Evolutionary conservation across 2,113 vertebrate species (phyloP), one percentile per base, ranked within the genome.

Genomic region (Furnarius figulus): DNA sequence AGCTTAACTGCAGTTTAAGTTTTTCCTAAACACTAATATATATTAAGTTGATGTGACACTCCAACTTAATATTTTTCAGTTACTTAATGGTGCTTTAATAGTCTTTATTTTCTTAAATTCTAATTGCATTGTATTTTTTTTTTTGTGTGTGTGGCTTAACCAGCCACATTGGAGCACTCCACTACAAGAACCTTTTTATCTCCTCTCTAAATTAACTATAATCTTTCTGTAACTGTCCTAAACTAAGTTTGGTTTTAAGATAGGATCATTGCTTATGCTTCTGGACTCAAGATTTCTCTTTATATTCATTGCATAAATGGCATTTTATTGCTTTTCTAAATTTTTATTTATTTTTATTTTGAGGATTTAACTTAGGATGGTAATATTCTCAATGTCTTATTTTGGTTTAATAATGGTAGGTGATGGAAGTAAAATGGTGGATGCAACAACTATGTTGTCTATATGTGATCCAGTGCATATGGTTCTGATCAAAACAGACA

Each of bases 391-490:
- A 2, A 31, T 90, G 0, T 94, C 76, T 95, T 80, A 19, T 47
- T 83, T 97, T 92, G 39, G 14, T 93, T 95, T 94, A 42, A 77
- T 89, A 28, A 97, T 66, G 72, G 53, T 97, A 99, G 99, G 99
- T 93, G 99, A 99, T 20, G 98, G 98, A 95, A 98, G 98, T 95
- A 99, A 98, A 97, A 99, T 99, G 99, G 98, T 97, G 35, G 99
- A 99, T 87, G 97, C 98, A 46, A 99, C 99, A 33, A 96, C 98
- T 87, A 99, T 99, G 99, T 97, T 99, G 82, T 99, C 99, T 30
- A 97, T 99, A 93, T 99, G 99, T 96, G 99, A 99, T 95, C 99
- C 99, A 19, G 97, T 99, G 71, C 99, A 99, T 87, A 98, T 99
- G 96, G 99, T 99, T 74, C 98, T 99, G 91, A 99, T 99, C 96